Evolutionary conservation across 2,797 vertebrate genomes (phyloP).

Genomic region (Tinamus major): DNA sequence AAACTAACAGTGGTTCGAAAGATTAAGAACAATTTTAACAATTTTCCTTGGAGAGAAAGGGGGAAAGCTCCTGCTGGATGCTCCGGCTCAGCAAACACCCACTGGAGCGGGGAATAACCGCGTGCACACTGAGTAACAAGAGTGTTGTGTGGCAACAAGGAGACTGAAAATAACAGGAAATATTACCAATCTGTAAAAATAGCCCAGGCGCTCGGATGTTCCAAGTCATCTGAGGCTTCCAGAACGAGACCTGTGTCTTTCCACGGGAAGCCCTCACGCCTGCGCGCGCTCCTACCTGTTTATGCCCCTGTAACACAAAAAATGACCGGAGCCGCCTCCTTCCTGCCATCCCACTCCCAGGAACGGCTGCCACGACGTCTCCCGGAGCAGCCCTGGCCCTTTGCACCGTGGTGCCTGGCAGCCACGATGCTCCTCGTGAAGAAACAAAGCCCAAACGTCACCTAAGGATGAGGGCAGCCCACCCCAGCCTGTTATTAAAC

Average conservation of each 20-base stretch:
- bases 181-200: slow-evolving; percentile 6
- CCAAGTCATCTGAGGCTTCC: slow-evolving; percentile 7
- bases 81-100: not conserved
- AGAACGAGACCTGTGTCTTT: not conserved
- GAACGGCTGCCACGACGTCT: not conserved
- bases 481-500: not conserved
- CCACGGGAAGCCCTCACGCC: not conserved
- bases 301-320: not conserved
- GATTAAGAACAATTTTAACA: not conserved
- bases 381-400: not conserved
- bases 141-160: not conserved
- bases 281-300: not conserved
- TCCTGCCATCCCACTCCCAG: not conserved
- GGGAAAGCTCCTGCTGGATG: not conserved
- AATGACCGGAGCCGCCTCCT: not conserved
- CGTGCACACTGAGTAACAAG: not conserved
- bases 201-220: not conserved
- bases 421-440: not conserved
- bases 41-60: slow-evolving; percentile 26
- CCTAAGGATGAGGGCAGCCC: not conserved
- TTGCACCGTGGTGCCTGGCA: fast-evolving
- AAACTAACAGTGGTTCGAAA: not conserved
- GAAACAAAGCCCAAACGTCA: too few relatives aligned
- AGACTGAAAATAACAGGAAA: not conserved
- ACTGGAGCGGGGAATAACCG: slow-evolving; percentile 20